Evolutionary conservation across 2,797 vertebrate species (phyloP).

Genomic region (Eulemur rubriventer): DNA sequence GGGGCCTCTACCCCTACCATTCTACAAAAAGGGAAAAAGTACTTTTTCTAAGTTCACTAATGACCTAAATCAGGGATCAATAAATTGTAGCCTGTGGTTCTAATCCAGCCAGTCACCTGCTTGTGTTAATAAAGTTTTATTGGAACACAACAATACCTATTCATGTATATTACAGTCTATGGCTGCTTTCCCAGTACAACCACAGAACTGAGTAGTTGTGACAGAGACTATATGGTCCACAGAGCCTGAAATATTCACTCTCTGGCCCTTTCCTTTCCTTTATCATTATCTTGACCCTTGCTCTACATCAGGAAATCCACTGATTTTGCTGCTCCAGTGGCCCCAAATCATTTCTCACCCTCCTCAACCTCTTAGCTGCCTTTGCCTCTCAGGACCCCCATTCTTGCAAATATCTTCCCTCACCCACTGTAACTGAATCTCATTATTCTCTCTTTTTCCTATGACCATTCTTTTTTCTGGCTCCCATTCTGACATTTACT

Average conservation of each 20-base stretch:
- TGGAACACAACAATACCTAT: neutral
- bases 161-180: neutral
- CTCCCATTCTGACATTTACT: neutral
- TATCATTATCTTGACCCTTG: neutral
- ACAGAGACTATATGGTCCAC: neutral
- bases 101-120: neutral
- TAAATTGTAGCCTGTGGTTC: neutral
- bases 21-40: neutral
- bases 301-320: neutral
- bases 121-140: constrained; percentile 8
- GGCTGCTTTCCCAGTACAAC: neutral
- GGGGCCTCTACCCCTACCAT: neutral
- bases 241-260: neutral
- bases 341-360: neutral
- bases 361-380: neutral
- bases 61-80: neutral
- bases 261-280: neutral
- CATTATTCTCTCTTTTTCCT: neutral
- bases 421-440: neutral
- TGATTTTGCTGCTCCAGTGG: neutral
- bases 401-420: neutral
- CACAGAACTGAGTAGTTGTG: neutral
- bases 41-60: neutral
- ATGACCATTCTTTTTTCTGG: neutral
- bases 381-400: neutral